Evolutionary conservation across 2,113 vertebrate genomes (phyloP).

Genomic region (Anthoscopus minutus): DNA sequence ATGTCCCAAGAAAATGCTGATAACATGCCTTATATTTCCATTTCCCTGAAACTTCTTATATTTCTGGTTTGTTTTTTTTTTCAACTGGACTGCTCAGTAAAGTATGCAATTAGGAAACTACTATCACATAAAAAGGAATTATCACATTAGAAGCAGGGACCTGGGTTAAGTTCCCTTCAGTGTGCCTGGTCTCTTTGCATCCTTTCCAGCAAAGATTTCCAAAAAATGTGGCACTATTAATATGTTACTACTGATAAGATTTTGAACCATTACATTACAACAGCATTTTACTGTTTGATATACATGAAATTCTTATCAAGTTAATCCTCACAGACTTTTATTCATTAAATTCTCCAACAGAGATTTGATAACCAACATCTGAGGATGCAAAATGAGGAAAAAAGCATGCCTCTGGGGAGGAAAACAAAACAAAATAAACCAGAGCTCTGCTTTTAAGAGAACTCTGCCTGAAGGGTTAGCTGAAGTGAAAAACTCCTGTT

Average conservation of each 20-base stretch:
- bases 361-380: constrained; percentile 35
- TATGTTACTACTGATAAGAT: constrained; percentile 49
- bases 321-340: constrained; percentile 38
- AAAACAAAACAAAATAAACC: background rate
- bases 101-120: constrained; percentile 42
- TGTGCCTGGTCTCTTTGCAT: constrained; percentile 33
- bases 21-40: background rate
- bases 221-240: constrained; percentile 52
- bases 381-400: background rate
- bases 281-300: constrained; percentile 29
- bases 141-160: constrained; percentile 38
- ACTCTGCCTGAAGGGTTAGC: background rate
- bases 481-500: background rate
- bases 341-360: constrained; percentile 27
- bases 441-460: background rate
- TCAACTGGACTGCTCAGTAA: background rate
- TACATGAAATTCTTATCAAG: constrained; percentile 39
- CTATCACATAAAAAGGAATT: constrained; percentile 57
- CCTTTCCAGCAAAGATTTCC: constrained; percentile 53
- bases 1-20: background rate
- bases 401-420: background rate
- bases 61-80: background rate
- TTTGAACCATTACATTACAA: constrained; percentile 20
- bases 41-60: background rate
- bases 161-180: constrained; percentile 26